Conservation (phyloP, 2,888 invertebrate species). For the Julus scandinavius region DNA sequence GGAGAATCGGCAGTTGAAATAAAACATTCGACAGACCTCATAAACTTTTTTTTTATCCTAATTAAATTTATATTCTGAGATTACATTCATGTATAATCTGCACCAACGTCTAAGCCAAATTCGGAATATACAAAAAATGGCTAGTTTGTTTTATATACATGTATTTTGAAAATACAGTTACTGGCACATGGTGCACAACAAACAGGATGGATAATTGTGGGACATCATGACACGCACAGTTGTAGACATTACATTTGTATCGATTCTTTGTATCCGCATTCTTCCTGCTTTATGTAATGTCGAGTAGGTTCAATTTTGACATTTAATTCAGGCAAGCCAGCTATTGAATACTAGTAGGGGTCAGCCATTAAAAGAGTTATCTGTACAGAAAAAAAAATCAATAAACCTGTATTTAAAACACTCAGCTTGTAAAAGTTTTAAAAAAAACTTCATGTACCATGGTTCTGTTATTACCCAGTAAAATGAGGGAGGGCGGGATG, state of each 20-base stretch:
- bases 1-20: background rate
- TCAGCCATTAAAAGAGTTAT: background rate
- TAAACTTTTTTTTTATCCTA: background rate
- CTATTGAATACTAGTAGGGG: background rate
- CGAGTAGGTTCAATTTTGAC: background rate
- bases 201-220: background rate
- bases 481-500: background rate
- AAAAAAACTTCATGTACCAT: background rate
- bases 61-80: background rate
- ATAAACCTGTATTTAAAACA: slow-evolving; percentile 11
- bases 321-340: background rate
- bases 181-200: too few species aligned
- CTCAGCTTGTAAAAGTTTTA: background rate
- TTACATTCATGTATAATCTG: background rate
- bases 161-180: too few species aligned
- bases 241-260: background rate
- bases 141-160: too few species aligned
- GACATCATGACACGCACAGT: background rate
- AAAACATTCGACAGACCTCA: background rate
- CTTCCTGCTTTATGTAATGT: background rate
- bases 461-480: background rate
- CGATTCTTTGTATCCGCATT: slow-evolving; percentile 16
- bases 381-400: background rate
- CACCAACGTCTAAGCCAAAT: background rate
- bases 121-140: too few species aligned